A percentile compares a stretch with the other conserved stretches of the same genome.
Conservation (phyloP, 30 jellyfish, hydroid and myxozoan species). For the Morbakka virulenta region DNA sequence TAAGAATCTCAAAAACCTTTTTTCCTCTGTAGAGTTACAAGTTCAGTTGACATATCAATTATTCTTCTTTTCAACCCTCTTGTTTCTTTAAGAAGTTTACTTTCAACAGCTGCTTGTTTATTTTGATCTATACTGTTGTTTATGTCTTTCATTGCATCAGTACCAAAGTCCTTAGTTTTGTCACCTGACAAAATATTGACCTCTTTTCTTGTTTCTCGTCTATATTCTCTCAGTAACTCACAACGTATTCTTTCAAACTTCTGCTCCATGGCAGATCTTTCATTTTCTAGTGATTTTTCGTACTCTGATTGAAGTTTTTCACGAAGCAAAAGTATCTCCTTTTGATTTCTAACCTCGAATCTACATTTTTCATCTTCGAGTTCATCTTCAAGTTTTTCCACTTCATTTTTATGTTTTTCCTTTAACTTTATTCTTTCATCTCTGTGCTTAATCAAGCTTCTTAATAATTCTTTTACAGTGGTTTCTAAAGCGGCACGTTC, state of each 20-base stretch:
- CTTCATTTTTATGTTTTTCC: conserved; percentile 34
- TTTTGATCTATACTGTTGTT: not conserved
- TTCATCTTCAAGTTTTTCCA: conserved; percentile 42
- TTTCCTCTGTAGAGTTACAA: not conserved
- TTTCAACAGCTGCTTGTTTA: not conserved
- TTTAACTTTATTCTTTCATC: conserved; percentile 38
- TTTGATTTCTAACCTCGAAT: conserved; percentile 31
- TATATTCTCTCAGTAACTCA: not conserved
- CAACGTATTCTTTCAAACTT: not conserved
- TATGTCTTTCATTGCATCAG: no score
- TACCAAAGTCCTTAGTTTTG: no score
- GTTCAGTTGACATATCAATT: not conserved
- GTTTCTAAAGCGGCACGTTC: conserved; percentile 61
- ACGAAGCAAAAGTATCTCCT: conserved; percentile 27
- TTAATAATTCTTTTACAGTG: conserved; percentile 64
- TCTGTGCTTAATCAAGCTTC: conserved; percentile 42
- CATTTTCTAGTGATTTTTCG: not conserved
- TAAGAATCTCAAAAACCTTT: no score
- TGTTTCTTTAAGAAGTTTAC: not conserved
- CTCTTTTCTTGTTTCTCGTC: not conserved
- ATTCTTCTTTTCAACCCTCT: not conserved
- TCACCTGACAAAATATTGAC: not conserved
- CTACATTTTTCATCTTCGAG: conserved; percentile 27
- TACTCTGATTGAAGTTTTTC: conserved; percentile 15
- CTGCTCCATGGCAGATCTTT: not conserved